Evolutionary conservation across 2,797 vertebrate genomes (phyloP).

Genomic region (Gallinago nigripennis): DNA sequence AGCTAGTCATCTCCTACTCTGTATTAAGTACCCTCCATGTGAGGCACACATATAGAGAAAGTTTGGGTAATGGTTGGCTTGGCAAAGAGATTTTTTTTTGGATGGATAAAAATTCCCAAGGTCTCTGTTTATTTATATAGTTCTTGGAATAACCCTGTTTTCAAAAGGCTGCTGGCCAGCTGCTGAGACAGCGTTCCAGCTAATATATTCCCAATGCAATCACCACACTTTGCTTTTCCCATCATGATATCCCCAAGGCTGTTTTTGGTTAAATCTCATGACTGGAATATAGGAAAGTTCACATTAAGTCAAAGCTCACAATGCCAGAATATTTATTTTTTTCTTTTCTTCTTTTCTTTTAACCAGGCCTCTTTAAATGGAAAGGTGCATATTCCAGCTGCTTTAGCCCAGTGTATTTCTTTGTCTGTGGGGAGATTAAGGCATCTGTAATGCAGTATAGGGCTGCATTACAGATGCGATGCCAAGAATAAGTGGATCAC

Average conservation of each 20-base stretch:
- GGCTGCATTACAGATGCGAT: background rate
- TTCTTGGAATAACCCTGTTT: slow-evolving; percentile 78
- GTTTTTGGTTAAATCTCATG: slow-evolving; percentile 69
- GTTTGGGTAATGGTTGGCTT: slow-evolving; percentile 63
- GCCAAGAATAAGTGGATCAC: background rate
- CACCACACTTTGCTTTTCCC: slow-evolving; percentile 67
- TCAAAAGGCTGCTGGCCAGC: slow-evolving; percentile 71
- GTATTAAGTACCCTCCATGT: slow-evolving; percentile 43
- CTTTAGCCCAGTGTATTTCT: background rate
- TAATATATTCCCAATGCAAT: slow-evolving; percentile 70
- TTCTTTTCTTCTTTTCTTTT: background rate
- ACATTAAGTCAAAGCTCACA: slow-evolving; percentile 40
- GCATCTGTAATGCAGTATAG: background rate
- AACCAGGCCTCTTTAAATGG: background rate
- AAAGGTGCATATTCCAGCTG: background rate
- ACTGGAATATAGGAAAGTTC: slow-evolving; percentile 70
- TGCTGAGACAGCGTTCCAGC: slow-evolving; percentile 73
- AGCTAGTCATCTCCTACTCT: background rate
- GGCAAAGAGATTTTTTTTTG: slow-evolving; percentile 38
- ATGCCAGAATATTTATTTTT: background rate
- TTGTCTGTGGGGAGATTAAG: background rate
- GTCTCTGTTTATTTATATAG: slow-evolving; percentile 87
- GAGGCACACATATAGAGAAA: slow-evolving; percentile 55
- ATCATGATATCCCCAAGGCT: slow-evolving; percentile 68
- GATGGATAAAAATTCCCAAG: slow-evolving; percentile 82